A percentile compares a stretch with the other conserved stretches of the same genome.
Conservation (phyloP, 2,797 vertebrate species). For the Rhinella marina region DNA sequence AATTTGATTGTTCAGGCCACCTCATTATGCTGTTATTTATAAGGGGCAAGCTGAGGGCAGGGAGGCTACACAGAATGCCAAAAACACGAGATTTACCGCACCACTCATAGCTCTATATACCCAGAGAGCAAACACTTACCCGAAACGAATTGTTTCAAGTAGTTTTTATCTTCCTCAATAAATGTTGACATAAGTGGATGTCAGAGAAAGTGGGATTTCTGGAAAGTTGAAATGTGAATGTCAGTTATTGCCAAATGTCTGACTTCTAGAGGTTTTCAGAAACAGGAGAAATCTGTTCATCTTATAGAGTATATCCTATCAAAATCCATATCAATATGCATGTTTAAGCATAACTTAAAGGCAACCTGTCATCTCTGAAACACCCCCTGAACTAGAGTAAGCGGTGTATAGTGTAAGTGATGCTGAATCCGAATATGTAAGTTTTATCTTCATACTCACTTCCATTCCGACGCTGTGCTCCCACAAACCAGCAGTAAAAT, state of each 20-base stretch:
- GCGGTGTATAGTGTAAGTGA: no score
- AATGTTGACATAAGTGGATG: constrained; percentile 19
- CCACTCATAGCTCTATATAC: neutral
- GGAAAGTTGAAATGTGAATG: neutral
- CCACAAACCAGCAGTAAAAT: no score
- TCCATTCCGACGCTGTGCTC: no score
- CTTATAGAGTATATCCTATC: neutral
- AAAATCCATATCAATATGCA: no score
- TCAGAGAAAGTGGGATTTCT: neutral
- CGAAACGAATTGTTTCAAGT: neutral
- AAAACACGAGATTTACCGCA: neutral
- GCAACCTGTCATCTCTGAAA: no score
- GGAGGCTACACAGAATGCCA: constrained; percentile 12
- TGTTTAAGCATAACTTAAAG: no score
- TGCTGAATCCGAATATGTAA: no score
- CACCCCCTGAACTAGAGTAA: no score
- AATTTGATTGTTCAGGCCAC: constrained; percentile 51
- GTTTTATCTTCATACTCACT: no score
- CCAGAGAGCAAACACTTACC: constrained; percentile 1
- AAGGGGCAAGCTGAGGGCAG: constrained; percentile 48
- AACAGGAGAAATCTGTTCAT: neutral
- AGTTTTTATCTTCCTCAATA: neutral
- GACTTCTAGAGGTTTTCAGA: neutral
- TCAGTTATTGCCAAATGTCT: neutral
- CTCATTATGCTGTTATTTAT: constrained; percentile 55